Conservation (phyloP, 2,113 vertebrate genomes). For the Manacus vitellinus region DNA sequence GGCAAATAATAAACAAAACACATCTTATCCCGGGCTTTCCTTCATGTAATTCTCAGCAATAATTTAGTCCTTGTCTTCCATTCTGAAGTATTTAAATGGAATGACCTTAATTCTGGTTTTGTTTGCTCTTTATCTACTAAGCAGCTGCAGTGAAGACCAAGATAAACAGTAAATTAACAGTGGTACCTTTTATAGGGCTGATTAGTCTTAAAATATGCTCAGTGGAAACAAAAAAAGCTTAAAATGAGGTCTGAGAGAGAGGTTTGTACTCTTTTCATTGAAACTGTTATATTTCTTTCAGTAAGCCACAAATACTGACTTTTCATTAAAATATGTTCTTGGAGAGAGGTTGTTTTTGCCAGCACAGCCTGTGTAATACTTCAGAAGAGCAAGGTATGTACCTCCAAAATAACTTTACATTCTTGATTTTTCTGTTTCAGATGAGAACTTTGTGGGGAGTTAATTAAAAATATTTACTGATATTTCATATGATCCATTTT, state of each 20-base stretch:
- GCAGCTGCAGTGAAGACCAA: slow-evolving; percentile 78
- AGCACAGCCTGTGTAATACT: slow-evolving; percentile 32
- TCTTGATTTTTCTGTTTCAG: slow-evolving; percentile 54
- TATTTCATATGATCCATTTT: background rate
- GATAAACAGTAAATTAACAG: slow-evolving; percentile 82
- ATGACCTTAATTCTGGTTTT: slow-evolving; percentile 82
- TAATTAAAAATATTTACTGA: slow-evolving; percentile 61
- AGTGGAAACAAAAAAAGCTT: slow-evolving; percentile 71
- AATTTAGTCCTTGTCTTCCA: slow-evolving; percentile 77
- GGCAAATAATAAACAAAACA: slow-evolving; percentile 75
- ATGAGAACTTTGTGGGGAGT: background rate
- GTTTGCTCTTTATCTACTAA: slow-evolving; percentile 80
- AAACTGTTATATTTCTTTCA: slow-evolving; percentile 61
- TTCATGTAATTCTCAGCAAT: slow-evolving; percentile 71
- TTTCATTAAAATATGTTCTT: slow-evolving; percentile 64
- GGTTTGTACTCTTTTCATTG: slow-evolving; percentile 55
- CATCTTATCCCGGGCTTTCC: slow-evolving; percentile 65
- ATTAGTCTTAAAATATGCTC: slow-evolving; percentile 77
- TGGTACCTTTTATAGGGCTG: slow-evolving; percentile 79
- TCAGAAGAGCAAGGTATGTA: slow-evolving; percentile 51
- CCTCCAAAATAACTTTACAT: slow-evolving; percentile 60
- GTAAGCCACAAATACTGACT: slow-evolving; percentile 43
- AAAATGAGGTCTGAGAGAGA: slow-evolving; percentile 55
- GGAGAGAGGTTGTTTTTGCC: slow-evolving; percentile 16
- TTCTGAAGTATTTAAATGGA: slow-evolving; percentile 80